Evolutionary conservation across 2,113 vertebrate genomes (phyloP).

Genomic region (Peromyscus leucopus): DNA sequence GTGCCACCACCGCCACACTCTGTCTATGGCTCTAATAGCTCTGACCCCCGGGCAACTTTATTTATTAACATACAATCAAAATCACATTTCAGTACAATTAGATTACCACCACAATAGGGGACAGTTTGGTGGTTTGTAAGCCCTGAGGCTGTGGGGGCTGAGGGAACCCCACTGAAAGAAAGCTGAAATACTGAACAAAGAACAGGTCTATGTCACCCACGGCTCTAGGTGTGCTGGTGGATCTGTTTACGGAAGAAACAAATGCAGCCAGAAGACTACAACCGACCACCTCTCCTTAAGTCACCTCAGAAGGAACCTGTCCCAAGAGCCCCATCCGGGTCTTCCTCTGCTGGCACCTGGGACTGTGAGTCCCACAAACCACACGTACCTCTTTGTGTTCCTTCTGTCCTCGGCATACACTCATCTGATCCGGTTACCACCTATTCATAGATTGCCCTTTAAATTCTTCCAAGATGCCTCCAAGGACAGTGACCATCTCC

Average conservation of each 20-base stretch:
- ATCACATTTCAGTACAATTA: too few relatives aligned
- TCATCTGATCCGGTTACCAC: constrained; percentile 19
- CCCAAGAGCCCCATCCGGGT: neutral
- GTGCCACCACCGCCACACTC: too few relatives aligned
- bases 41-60: too few relatives aligned
- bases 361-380: constrained; percentile 30
- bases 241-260: constrained; percentile 31
- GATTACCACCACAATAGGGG: too few relatives aligned
- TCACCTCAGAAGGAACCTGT: constrained; percentile 9
- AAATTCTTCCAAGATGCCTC: constrained; percentile 49
- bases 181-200: constrained; percentile 12
- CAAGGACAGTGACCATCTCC: neutral
- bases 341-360: neutral
- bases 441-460: constrained; percentile 9
- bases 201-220: neutral
- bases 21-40: too few relatives aligned
- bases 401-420: neutral
- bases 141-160: neutral
- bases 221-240: neutral
- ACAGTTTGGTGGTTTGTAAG: constrained; percentile 51
- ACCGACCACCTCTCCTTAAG: neutral
- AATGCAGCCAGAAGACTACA: constrained; percentile 34
- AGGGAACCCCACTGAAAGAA: neutral
- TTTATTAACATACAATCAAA: too few relatives aligned
- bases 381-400: neutral